Base-by-base conservation (phyloP, 2,797 vertebrate species). In the Acropternis orthonyx region DNA sequence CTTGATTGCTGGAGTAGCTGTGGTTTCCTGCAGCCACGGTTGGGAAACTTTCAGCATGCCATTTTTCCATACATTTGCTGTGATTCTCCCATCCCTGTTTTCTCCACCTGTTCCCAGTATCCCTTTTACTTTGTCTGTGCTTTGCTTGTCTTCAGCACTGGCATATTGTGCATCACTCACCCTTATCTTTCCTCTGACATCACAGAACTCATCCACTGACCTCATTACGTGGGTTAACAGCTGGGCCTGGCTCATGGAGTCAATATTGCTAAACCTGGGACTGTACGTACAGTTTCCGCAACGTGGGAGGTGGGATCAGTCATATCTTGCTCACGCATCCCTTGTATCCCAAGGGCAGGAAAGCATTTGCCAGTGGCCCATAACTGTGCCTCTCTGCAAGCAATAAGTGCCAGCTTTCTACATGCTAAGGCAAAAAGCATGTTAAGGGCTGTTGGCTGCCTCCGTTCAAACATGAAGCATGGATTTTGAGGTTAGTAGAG, bases 201-300 rank as follows among this genome's bases (percentile, higher is more conserved):
- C 36, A 32, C 21, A 8, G 8, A 67, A 36, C 34, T 32, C 3
- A 43, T 69, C 32, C 10, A 1, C 13, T 67, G 27, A 14, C 41
- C 59, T 69, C 5, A 1, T 32, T 4, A 65, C 24, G 10, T 5
- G 46, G 62, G 12, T 39, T 27, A 68, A 10, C 24, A 28, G 67
- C 62, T 52, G 73, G 41, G 32, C 66, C 34, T 55, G 80, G 32
- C 59, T 55, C 27, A 10, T 2, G 17, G 58, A 81, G 59, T 68
- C 55, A n/a, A 2, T 10, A 7, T 43, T 43, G 28, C 83, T 36
- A 0, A 55, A 48, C 12, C 46, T 65, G 52, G 39, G 48, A 15
- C 63, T 36, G 12, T 12, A 21, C 4, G 1, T n/a, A 3, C 0
- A 22, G 8, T 48, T 94, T 75, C 52, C 55, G 36, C 2, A 0